Conservation (phyloP, 2,113 vertebrate genomes). For the Edolisoma coerulescens region DNA sequence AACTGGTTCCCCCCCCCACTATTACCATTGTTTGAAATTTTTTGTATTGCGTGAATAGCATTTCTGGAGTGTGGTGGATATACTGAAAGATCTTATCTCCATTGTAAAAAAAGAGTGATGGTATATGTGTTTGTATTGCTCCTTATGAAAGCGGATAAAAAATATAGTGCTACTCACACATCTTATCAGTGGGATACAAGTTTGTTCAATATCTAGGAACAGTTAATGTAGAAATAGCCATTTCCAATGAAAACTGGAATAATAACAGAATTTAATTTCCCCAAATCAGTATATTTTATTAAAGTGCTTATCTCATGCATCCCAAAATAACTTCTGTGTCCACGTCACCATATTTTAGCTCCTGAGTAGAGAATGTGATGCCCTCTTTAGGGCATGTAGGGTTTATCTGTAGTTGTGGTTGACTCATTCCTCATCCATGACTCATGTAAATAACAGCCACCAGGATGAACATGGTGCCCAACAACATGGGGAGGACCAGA, state of each 20-base stretch:
- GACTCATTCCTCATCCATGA: not conserved
- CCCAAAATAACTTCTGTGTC: not conserved
- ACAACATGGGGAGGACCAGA: not conserved
- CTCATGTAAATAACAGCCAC: not conserved
- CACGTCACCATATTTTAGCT: not conserved
- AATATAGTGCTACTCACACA: not conserved
- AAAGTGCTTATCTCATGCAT: not conserved
- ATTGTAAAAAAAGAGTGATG: not conserved
- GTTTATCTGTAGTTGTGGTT: not conserved
- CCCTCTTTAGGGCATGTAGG: not conserved
- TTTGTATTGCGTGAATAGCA: not conserved
- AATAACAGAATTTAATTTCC: not conserved
- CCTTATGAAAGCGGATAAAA: not conserved
- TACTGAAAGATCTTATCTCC: not conserved
- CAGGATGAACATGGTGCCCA: not conserved
- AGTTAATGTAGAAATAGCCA: not conserved
- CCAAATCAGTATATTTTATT: not conserved
- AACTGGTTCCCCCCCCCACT: not conserved
- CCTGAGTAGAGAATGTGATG: not conserved
- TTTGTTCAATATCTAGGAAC: not conserved
- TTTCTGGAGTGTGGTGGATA: not conserved
- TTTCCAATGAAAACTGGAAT: not conserved
- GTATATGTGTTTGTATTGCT: not conserved
- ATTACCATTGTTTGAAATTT: conserved; percentile 4
- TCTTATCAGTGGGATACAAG: not conserved